phyloP scores from a whole-genome alignment of 2,797 vertebrate genomes.

The Scleropages formosus region DNA sequence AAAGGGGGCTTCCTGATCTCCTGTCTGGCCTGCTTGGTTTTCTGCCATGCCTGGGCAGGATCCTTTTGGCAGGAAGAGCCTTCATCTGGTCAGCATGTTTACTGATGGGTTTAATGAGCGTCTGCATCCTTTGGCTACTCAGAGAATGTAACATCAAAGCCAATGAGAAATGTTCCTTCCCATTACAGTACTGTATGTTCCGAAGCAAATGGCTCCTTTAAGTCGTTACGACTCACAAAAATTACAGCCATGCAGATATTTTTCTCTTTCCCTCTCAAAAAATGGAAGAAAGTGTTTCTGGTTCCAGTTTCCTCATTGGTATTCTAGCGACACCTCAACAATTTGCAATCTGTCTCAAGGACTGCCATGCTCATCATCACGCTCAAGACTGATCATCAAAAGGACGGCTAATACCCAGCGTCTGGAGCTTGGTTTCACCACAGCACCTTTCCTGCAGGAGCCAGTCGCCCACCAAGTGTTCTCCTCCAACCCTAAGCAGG shows the following conservation, averaged over 20 bases:
- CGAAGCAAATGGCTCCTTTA: slow-evolving; percentile 19
- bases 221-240: slow-evolving; percentile 24
- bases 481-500: slow-evolving; percentile 58
- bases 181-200: slow-evolving; percentile 23
- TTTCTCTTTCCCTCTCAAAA: slow-evolving; percentile 19
- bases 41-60: slow-evolving; percentile 40
- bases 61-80: slow-evolving; percentile 43
- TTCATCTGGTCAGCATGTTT: slow-evolving; percentile 53
- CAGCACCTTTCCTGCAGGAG: slow-evolving; percentile 47
- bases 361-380: slow-evolving; percentile 46
- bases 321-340: slow-evolving; percentile 53
- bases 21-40: slow-evolving; percentile 19
- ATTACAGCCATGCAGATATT: slow-evolving; percentile 16
- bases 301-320: slow-evolving; percentile 47
- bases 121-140: slow-evolving; percentile 41
- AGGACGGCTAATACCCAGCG: slow-evolving; percentile 70
- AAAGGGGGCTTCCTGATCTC: background rate
- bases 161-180: slow-evolving; percentile 38
- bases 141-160: slow-evolving; percentile 35
- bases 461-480: slow-evolving; percentile 58
- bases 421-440: slow-evolving; percentile 63
- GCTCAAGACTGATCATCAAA: slow-evolving; percentile 48
- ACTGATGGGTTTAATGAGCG: slow-evolving; percentile 43
- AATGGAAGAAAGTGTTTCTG: slow-evolving; percentile 30
- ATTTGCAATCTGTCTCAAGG: slow-evolving; percentile 59